A percentile compares a stretch with the other conserved stretches of the same genome.
Evolutionary conservation across 2,888 invertebrate genomes (phyloP).

Genomic region (Idaea straminata): DNA sequence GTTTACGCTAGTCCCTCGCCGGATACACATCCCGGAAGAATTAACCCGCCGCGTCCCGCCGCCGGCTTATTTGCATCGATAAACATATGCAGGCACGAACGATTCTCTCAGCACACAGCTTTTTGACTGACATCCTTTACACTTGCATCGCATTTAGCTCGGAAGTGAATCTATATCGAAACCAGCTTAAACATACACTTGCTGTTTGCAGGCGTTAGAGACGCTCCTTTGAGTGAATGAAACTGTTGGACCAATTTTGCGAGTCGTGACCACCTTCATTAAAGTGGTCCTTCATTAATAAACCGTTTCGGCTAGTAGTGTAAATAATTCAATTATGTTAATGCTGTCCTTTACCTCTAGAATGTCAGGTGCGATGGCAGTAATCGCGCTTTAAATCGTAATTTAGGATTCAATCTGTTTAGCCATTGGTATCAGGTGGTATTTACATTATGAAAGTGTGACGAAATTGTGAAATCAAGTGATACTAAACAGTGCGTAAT

Average conservation of each 20-base stretch:
- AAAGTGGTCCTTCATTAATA: background rate
- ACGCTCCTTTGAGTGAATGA: background rate
- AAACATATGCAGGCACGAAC: constrained; percentile 43
- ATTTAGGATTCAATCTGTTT: constrained; percentile 37
- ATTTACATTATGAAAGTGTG: constrained; percentile 55
- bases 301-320: constrained; percentile 7
- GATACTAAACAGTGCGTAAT: constrained; percentile 35
- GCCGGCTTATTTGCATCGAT: constrained; percentile 60
- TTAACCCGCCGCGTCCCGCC: constrained; percentile 55
- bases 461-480: constrained; percentile 55
- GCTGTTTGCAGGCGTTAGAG: background rate
- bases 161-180: background rate
- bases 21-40: constrained; percentile 79
- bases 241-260: background rate
- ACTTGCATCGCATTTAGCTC: background rate
- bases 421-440: constrained; percentile 25
- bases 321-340: constrained; percentile 17
- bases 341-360: constrained; percentile 11
- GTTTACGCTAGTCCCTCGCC: constrained; percentile 42
- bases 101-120: background rate
- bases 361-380: constrained; percentile 9
- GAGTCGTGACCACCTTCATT: background rate
- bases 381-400: constrained; percentile 30
- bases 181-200: background rate
- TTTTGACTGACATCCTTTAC: constrained; percentile 2